These are phyloP conservation scores for Dicranocentrus wangi DNA, from an alignment of 2,888 invertebrate genomes.

Conservation along the genomic window DNA sequence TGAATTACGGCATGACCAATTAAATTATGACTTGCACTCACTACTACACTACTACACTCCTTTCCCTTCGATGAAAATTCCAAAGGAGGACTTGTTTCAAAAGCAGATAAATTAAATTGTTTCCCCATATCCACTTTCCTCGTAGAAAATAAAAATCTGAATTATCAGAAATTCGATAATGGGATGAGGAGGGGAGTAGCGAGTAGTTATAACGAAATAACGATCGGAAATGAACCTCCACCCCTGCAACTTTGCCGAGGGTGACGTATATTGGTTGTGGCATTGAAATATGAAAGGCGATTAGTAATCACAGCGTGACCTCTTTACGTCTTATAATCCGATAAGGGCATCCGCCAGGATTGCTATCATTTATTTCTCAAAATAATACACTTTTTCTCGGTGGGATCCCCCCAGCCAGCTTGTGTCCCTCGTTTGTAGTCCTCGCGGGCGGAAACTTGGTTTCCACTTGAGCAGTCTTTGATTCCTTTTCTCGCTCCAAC, in stretches of 20 bases:
- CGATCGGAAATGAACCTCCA: too few species aligned
- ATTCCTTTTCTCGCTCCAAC: slow-evolving; percentile 50
- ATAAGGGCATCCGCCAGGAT: slow-evolving; percentile 36
- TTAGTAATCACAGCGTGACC: slow-evolving; percentile 70
- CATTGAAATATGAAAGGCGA: slow-evolving; percentile 69
- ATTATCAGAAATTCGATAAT: too few species aligned
- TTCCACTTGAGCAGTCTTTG: slow-evolving; percentile 59
- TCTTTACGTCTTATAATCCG: slow-evolving; percentile 57
- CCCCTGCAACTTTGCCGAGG: too few species aligned
- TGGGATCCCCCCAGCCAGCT: slow-evolving; percentile 21
- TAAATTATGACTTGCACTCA: slow-evolving; percentile 59
- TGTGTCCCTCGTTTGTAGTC: slow-evolving; percentile 9
- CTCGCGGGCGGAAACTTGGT: slow-evolving; percentile 58
- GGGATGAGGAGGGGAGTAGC: too few species aligned
- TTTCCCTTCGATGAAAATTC: too few species aligned
- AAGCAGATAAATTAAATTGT: too few species aligned
- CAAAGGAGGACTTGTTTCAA: too few species aligned
- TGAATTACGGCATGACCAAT: slow-evolving; percentile 60
- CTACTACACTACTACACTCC: too few species aligned
- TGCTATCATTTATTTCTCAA: slow-evolving; percentile 37
- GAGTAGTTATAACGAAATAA: too few species aligned
- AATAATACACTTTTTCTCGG: slow-evolving; percentile 18
- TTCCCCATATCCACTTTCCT: too few species aligned
- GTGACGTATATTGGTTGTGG: slow-evolving; percentile 40
- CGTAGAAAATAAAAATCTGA: too few species aligned